Percentiles rank a stretch among this genome's conserved stretches.
Evolutionary conservation across 2,113 vertebrate genomes (phyloP).

Genomic region (Fukomys damarensis): DNA sequence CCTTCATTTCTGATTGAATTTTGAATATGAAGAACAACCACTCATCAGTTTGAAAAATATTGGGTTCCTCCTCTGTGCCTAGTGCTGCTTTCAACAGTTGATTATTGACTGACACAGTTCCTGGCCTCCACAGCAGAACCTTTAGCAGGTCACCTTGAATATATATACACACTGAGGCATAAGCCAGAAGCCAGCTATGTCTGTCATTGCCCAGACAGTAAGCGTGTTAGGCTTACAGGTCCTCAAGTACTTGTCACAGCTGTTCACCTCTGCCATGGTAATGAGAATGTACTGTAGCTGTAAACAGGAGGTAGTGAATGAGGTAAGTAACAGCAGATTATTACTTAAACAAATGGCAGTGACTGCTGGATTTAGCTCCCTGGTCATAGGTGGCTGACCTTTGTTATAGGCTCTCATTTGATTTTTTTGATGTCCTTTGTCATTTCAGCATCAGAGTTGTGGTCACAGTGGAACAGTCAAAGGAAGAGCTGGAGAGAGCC

Average conservation of each 20-base stretch:
- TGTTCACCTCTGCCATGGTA: accelerated
- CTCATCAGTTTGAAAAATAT: neutral
- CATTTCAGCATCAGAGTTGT: constrained; percentile 94
- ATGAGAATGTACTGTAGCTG: neutral
- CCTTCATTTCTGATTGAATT: neutral
- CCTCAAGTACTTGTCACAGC: accelerated
- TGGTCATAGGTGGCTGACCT: neutral
- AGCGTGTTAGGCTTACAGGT: neutral
- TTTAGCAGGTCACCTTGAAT: neutral
- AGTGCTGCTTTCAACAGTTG: neutral
- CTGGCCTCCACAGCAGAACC: neutral
- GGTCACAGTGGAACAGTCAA: constrained; percentile 93
- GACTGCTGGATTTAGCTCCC: neutral
- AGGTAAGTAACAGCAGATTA: neutral
- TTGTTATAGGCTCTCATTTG: neutral
- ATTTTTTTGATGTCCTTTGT: constrained; percentile 47
- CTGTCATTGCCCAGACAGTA: neutral
- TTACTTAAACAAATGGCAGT: neutral
- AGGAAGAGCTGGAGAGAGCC: constrained; percentile 92
- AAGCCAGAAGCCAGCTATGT: accelerated
- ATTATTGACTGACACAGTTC: neutral
- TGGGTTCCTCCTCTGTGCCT: neutral
- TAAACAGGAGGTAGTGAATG: accelerated
- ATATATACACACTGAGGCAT: accelerated
- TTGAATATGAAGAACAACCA: neutral